Base-by-base conservation (phyloP, 2,888 invertebrate genomes). In the Trichopoda pennipes region DNA sequence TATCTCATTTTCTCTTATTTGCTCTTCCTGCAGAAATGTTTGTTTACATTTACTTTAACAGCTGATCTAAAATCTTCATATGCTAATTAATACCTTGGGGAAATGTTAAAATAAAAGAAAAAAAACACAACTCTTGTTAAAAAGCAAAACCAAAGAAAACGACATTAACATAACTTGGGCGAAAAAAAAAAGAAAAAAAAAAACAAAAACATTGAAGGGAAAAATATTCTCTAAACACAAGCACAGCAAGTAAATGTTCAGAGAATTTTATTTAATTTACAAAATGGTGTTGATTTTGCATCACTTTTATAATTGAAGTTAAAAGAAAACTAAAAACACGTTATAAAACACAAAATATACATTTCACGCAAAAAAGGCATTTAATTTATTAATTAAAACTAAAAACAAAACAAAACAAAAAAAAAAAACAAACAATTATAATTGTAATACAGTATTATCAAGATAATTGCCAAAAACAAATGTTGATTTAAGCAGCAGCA, bases 31-130 rank as follows among this genome's bases (percentile, higher is more conserved):
- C 14, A 12, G 3, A 56, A 42, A 19, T 79, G 79, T 68, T 83
- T 83, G 84, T 84, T 81, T 38, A 56, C 61, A 77, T 61, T 73
- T 80, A 84, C 83, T 78, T 78, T 75, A 86, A 86, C 85, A 84
- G 86, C 70, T 81, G 84, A 85, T 84, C 81, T 73, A 85, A 83
- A 69, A 77, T 38, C 86, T 58, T 72, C 47, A 74, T 87, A 88
- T 89, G 89, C 89, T 91, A 91, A 91, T 91, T 91, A 91, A 89
- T 89, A 89, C 91, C 91, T 88, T 86, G 87, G 91, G 91, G 91
- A 91, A 89, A 90, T 83, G 68, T 49, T 42, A 7, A 55, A 69
- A 78, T 12, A 38, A 38, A 38, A 38, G 55, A 81, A 58, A 61
- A 51, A 61, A 9, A 23, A 55, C n/a, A n/a, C 28, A 55, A n/a